phyloP scores from a whole-genome alignment of 2,113 vertebrate genomes.

The Paracanthobrama guichenoti region DNA sequence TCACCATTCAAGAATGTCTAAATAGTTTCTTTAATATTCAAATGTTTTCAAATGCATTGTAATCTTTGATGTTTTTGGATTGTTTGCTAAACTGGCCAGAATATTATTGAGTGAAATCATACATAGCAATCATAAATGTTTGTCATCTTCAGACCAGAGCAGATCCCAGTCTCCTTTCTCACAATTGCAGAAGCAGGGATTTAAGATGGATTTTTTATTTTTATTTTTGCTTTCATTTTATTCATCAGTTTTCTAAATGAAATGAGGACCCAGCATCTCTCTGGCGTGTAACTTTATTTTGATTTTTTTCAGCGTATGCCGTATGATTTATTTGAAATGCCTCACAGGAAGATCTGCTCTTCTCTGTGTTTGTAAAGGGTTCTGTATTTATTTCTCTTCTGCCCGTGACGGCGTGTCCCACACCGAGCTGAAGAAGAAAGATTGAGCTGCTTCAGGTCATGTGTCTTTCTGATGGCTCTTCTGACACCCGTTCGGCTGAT shows the following conservation, averaged over 20 bases:
- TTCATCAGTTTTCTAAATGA: not conserved
- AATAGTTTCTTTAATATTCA: not conserved
- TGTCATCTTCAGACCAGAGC: not conserved
- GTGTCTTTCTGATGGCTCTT: slow-evolving; percentile 76
- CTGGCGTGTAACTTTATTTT: not conserved
- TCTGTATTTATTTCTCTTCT: slow-evolving; percentile 67
- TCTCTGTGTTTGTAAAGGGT: slow-evolving; percentile 48
- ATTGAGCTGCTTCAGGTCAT: slow-evolving; percentile 43
- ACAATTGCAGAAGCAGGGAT: not conserved
- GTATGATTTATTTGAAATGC: slow-evolving; percentile 50
- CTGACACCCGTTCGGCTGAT: not conserved
- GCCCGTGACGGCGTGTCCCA: slow-evolving; percentile 58
- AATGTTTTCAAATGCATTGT: too few relatives aligned
- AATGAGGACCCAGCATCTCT: slow-evolving; percentile 14
- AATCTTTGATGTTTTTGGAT: too few relatives aligned
- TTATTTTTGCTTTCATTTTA: not conserved
- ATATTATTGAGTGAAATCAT: not conserved
- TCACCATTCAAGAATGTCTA: not conserved
- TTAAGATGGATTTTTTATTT: not conserved
- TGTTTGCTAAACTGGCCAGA: not conserved
- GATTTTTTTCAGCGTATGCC: not conserved
- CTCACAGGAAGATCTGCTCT: slow-evolving; percentile 53
- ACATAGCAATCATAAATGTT: not conserved
- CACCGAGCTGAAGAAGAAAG: slow-evolving; percentile 76
- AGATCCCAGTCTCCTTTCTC: not conserved